A percentile compares a stretch with the other conserved stretches of the same genome.
Conservation (phyloP, 2,888 invertebrate genomes). For the Zhuqinia jingwanae region DNA sequence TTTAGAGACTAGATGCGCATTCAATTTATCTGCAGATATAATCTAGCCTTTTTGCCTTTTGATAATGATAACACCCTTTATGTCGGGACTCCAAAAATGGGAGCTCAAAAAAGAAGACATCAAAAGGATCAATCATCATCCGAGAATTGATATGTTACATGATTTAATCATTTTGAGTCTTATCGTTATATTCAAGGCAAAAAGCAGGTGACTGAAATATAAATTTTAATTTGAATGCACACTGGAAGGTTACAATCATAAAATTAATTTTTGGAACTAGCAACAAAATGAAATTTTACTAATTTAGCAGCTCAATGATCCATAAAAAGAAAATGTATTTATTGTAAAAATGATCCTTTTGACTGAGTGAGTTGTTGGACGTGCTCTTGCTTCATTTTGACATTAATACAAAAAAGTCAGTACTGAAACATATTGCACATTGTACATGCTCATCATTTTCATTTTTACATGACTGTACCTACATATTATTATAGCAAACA, state of each 20-base stretch:
- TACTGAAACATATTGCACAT: not conserved
- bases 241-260: not conserved
- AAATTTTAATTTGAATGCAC: constrained; percentile 1
- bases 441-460: not conserved
- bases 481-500: not conserved
- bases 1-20: not conserved
- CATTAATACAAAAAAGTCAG: not conserved
- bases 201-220: constrained; percentile 10
- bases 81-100: constrained; percentile 59
- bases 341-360: not conserved
- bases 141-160: constrained; percentile 61
- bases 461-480: not conserved
- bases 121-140: constrained; percentile 55
- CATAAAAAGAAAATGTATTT: constrained; percentile 41
- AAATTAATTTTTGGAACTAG: not conserved
- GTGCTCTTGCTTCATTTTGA: constrained; percentile 1
- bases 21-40: constrained; percentile 20
- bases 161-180: constrained; percentile 55
- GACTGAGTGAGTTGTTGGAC: not conserved
- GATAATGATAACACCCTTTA: constrained; percentile 37
- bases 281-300: constrained; percentile 11
- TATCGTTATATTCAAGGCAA: constrained; percentile 59
- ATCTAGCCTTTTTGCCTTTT: constrained; percentile 33
- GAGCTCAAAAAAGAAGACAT: constrained; percentile 62
- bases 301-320: constrained; percentile 49